Evolutionary conservation across 2,888 invertebrate species (phyloP).

Genomic region (Microctonus brassicae): DNA sequence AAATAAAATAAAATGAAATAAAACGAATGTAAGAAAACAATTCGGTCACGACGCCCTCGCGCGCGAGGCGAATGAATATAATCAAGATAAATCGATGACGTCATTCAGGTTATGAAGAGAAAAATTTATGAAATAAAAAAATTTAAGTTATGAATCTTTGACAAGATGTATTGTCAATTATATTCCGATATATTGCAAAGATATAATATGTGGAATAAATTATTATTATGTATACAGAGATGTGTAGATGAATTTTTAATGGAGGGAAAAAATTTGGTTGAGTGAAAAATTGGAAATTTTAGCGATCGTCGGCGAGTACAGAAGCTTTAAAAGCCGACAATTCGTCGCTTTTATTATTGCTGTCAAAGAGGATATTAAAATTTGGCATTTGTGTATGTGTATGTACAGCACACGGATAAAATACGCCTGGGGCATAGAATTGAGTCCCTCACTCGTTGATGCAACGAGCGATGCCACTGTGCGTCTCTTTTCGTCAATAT

Average conservation of each 20-base stretch:
- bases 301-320: constrained; percentile 48
- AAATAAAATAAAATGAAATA: constrained; percentile 7
- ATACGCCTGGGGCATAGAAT: neutral
- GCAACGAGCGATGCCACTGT: constrained; percentile 11
- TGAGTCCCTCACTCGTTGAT: neutral
- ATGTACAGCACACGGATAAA: neutral
- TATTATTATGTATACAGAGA: no score
- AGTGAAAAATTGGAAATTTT: constrained; percentile 38
- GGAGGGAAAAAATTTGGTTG: neutral
- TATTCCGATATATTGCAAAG: neutral
- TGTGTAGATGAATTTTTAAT: neutral
- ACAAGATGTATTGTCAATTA: no score
- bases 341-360: constrained; percentile 41
- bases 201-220: no score
- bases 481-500: constrained; percentile 14
- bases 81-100: constrained; percentile 10
- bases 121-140: neutral
- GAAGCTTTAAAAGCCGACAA: constrained; percentile 40
- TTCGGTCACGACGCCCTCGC: constrained; percentile 42
- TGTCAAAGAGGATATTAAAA: constrained; percentile 4
- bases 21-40: constrained; percentile 37
- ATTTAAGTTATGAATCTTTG: neutral
- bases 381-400: neutral
- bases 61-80: constrained; percentile 5
- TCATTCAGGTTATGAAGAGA: constrained; percentile 1